Evolutionary conservation across 2,888 invertebrate species (phyloP).

Genomic region (Strigamia transsilvanica): DNA sequence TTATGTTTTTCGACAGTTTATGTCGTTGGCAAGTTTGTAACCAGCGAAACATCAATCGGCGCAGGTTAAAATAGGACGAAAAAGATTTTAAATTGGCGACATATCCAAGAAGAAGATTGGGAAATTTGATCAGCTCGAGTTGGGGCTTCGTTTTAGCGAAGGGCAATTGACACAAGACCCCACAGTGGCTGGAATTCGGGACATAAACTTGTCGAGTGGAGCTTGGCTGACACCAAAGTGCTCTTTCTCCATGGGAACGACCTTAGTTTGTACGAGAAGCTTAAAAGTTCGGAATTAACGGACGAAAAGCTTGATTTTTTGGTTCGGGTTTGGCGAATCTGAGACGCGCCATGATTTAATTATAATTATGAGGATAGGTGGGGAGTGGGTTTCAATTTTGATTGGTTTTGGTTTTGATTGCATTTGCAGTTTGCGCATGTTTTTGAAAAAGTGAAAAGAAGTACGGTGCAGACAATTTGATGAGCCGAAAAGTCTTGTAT

Average conservation of each 20-base stretch:
- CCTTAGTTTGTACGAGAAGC: neutral
- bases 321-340: neutral
- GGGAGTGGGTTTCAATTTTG: neutral
- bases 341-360: too few relatives aligned
- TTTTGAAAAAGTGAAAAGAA: neutral
- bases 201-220: constrained; percentile 14
- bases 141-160: neutral
- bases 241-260: neutral
- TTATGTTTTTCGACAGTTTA: neutral
- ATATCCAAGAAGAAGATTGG: neutral
- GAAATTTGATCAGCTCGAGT: neutral
- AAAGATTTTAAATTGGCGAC: neutral
- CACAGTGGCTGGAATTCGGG: neutral
- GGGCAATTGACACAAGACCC: neutral
- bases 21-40: neutral
- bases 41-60: neutral
- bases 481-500: neutral
- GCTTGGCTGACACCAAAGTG: neutral
- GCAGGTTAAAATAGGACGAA: neutral
- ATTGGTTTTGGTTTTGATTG: neutral
- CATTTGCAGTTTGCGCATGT: too few relatives aligned
- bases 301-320: neutral
- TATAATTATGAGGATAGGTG: neutral
- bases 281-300: constrained; percentile 1
- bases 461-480: neutral